A percentile compares a stretch with the other conserved stretches of the same genome.
Conservation (phyloP, 2,888 invertebrate genomes). For the Glyphotaelius pellucidus region DNA sequence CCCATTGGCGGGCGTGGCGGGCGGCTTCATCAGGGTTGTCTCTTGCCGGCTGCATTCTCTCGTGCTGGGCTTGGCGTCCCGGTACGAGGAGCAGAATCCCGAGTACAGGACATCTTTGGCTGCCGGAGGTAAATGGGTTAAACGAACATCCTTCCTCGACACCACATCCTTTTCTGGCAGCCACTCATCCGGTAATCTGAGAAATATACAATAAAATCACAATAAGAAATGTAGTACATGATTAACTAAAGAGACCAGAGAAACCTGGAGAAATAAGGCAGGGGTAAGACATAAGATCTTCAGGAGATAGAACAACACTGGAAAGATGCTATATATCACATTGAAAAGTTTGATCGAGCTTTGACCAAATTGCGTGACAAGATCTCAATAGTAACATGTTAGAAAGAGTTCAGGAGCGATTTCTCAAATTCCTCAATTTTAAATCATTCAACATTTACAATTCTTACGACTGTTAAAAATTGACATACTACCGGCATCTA, state of each 20-base stretch:
- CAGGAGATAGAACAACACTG: not conserved
- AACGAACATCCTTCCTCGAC: constrained; percentile 80
- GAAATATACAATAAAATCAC: constrained; percentile 67
- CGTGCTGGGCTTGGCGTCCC: constrained; percentile 67
- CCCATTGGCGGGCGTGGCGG: constrained; percentile 67
- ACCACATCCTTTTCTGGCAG: constrained; percentile 84
- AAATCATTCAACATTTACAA: too few species aligned
- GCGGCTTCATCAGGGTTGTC: constrained; percentile 67
- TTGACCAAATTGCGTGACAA: not conserved
- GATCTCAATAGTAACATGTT: not conserved
- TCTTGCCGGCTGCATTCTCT: constrained; percentile 55
- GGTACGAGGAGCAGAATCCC: constrained; percentile 75
- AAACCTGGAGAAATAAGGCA: not conserved
- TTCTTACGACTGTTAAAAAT: too few species aligned
- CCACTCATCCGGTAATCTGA: constrained; percentile 92
- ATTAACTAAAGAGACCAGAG: not conserved
- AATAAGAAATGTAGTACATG: not conserved
- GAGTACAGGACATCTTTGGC: constrained; percentile 77
- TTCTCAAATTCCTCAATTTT: too few species aligned
- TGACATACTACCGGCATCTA: too few species aligned
- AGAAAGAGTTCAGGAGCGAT: too few species aligned
- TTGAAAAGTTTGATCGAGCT: not conserved
- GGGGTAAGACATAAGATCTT: not conserved
- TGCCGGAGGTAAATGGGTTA: constrained; percentile 74
- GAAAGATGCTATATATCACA: not conserved